Conservation (phyloP, 2,797 vertebrate genomes). For the Mus minutoides region DNA sequence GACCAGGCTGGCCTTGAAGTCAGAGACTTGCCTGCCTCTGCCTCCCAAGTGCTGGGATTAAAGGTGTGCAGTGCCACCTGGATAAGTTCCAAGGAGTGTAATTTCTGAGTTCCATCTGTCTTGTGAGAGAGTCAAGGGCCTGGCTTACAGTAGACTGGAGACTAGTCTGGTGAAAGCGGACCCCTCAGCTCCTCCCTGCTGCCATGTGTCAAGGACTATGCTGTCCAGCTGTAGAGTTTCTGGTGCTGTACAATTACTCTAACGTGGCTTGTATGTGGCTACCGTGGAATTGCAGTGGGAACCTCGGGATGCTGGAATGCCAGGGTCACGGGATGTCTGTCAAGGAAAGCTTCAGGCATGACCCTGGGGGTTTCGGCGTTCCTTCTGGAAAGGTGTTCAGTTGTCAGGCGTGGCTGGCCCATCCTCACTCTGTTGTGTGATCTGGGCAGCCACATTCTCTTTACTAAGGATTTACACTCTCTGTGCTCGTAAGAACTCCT, state of each 20-base stretch:
- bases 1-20: neutral
- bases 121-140: neutral
- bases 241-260: neutral
- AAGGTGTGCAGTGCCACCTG: neutral
- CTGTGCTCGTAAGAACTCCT: neutral
- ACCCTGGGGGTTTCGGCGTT: neutral
- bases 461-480: neutral
- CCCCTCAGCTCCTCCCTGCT: neutral
- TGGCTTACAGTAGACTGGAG: neutral
- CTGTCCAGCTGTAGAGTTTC: neutral
- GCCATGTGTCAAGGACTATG: neutral
- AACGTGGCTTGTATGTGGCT: neutral
- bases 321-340: neutral
- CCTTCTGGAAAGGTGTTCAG: neutral
- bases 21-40: neutral
- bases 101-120: neutral
- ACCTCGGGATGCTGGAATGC: neutral
- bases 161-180: neutral
- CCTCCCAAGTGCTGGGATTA: neutral
- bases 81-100: conserved; percentile 11
- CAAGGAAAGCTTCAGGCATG: neutral
- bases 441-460: neutral
- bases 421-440: neutral
- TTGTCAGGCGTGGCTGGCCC: neutral
- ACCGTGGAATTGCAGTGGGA: neutral